Conservation (phyloP, 2,888 invertebrate genomes). For the Ichneumoninae sp. region DNA sequence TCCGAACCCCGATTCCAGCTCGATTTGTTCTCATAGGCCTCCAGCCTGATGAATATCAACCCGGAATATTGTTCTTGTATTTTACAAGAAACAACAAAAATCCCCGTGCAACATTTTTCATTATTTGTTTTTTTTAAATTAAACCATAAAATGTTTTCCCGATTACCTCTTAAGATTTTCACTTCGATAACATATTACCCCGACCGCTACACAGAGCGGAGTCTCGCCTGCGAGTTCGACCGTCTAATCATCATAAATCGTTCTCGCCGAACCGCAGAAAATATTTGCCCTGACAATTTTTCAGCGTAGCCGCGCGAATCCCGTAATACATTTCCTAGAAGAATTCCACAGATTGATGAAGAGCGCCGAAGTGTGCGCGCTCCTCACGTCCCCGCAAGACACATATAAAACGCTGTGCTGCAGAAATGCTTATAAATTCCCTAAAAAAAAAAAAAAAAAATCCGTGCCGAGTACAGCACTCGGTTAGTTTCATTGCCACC, state of each 20-base stretch:
- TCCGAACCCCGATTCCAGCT: not conserved
- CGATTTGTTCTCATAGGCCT: slow-evolving; percentile 13
- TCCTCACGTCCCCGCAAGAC: slow-evolving; percentile 6
- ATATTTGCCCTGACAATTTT: slow-evolving; percentile 40
- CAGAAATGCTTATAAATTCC: slow-evolving; percentile 18
- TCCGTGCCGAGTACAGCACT: slow-evolving; percentile 51
- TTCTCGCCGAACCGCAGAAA: slow-evolving; percentile 81
- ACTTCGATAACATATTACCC: slow-evolving; percentile 53
- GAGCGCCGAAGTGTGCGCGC: not conserved
- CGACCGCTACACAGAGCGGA: slow-evolving; percentile 20
- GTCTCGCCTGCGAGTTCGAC: slow-evolving; percentile 46
- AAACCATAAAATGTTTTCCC: slow-evolving; percentile 33
- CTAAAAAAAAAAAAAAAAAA: slow-evolving; percentile 36
- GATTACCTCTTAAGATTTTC: slow-evolving; percentile 32
- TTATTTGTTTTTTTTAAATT: not conserved
- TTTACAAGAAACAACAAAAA: not conserved
- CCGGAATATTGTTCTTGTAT: not conserved
- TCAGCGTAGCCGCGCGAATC: slow-evolving; percentile 13
- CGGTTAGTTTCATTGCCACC: slow-evolving; percentile 18
- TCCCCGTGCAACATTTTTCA: not conserved
- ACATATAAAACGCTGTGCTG: not conserved
- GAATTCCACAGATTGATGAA: slow-evolving; percentile 53
- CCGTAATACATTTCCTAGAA: slow-evolving; percentile 62
- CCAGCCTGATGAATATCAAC: not conserved
- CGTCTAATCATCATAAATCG: slow-evolving; percentile 84